Evolutionary conservation across 2,888 invertebrate species (phyloP).

Genomic region (Rhagonycha lutea): DNA sequence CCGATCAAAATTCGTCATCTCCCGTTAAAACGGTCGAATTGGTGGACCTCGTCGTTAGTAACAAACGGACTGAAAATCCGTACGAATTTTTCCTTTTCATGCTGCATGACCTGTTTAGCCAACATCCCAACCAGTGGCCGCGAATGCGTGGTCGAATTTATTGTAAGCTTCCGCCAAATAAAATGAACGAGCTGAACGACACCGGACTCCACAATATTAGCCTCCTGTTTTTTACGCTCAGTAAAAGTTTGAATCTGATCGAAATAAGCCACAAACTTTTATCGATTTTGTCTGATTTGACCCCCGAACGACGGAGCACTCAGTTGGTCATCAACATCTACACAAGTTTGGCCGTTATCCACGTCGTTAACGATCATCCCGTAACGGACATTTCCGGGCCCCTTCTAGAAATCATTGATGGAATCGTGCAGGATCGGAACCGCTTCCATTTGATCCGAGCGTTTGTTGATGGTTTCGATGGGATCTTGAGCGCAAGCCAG

Average conservation of each 20-base stretch:
- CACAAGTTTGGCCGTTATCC: slow-evolving; percentile 43
- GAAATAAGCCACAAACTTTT: slow-evolving; percentile 48
- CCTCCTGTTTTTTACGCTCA: slow-evolving; percentile 44
- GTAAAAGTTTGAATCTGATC: slow-evolving; percentile 40
- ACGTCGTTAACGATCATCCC: slow-evolving; percentile 31
- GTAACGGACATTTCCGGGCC: slow-evolving; percentile 39
- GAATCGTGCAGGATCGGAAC: slow-evolving; percentile 40
- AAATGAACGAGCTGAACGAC: slow-evolving; percentile 47
- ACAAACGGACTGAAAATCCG: slow-evolving; percentile 35
- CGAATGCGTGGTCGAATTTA: slow-evolving; percentile 53
- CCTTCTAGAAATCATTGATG: slow-evolving; percentile 40
- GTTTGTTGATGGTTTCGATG: slow-evolving; percentile 42
- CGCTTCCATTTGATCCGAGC: slow-evolving; percentile 43
- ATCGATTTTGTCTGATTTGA: slow-evolving; percentile 41
- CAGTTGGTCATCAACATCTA: slow-evolving; percentile 45
- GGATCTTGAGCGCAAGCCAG: slow-evolving; percentile 40
- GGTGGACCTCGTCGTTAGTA: slow-evolving; percentile 32
- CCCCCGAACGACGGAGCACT: slow-evolving; percentile 39
- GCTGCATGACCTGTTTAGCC: slow-evolving; percentile 43
- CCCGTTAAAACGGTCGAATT: slow-evolving; percentile 37
- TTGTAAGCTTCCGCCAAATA: slow-evolving; percentile 50
- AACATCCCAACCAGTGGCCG: slow-evolving; percentile 49
- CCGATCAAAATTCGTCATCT: slow-evolving; percentile 15
- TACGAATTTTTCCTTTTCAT: slow-evolving; percentile 49
- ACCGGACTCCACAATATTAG: slow-evolving; percentile 46